Base-by-base conservation (phyloP, 2,797 vertebrate genomes). In the Buphagus erythrorhynchus region DNA sequence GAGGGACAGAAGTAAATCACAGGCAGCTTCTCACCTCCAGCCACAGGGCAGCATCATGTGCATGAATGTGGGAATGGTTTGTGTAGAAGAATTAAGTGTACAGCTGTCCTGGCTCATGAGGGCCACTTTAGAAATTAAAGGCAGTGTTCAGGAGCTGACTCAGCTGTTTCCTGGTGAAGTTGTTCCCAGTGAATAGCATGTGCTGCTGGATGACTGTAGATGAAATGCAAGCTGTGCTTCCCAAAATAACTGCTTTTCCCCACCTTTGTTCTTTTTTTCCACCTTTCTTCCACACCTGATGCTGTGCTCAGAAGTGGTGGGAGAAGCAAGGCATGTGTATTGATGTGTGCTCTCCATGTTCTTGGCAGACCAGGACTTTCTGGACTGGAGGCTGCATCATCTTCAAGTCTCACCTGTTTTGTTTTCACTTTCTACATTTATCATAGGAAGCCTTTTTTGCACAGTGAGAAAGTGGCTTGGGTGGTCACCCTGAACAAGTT, bases 311-410 rank as follows among this genome's bases (percentile, higher is more conserved):
- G 55, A 52, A 33, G 5, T 20, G 20, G 11, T 55, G 58, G 57
- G 13, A 82, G 38, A 73, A 72, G 62, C 4, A 3, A 13, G 26
- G 24, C 0, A 0, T 16, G 22, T 15, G 8, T 42, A 15, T 7
- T 33, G n/a, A 4, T 61, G 22, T 33, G 14, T 0, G 0, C 4
- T 35, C 13, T 29, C 12, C 3, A 1, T 2, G 12, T 9, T 51
- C 11, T n/a, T 51, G 28, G 43, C 26, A 10, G 17, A 26, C 26
- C 2, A 3, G n/a, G 33, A 22, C 25, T 85, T 82, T 82, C 75
- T 62, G 55, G 17, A 11, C 38, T 38, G 15, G 22, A 63, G 33
- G 17, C 16, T 76, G 31, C 4, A 1, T 55, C 1, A 0, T 38
- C 16, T 57, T 81, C 9, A 42, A 46, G 15, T 43, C 38, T 69